A percentile compares a stretch with the other conserved stretches of the same genome.
Conservation (phyloP, 1,140 invertebrate genomes). For the Anthonomus grandis region DNA sequence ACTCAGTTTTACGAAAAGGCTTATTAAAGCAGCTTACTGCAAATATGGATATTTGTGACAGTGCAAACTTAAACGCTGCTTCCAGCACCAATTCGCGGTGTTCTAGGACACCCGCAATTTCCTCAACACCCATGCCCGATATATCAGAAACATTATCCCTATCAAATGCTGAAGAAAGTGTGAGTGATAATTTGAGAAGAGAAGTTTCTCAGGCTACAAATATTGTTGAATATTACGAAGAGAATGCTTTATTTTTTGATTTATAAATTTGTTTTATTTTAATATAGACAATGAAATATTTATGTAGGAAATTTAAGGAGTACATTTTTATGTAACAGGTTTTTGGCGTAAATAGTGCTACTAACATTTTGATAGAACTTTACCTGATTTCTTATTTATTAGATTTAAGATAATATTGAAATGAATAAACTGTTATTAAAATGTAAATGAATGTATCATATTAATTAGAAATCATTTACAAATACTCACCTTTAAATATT, state of each 20-base stretch:
- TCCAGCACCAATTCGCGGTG: neutral
- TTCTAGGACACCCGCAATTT: neutral
- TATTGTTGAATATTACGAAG: neutral
- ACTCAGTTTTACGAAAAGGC: slow-evolving; percentile 1
- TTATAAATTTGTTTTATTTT: neutral
- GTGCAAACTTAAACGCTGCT: neutral
- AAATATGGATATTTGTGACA: neutral
- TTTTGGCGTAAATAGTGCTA: too few relatives aligned
- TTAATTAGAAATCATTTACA: too few relatives aligned
- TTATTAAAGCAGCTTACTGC: neutral
- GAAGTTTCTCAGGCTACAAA: neutral
- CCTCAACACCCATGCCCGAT: neutral
- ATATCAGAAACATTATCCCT: neutral
- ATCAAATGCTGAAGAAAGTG: neutral
- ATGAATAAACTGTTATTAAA: too few relatives aligned
- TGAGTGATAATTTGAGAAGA: too few relatives aligned
- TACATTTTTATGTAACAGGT: too few relatives aligned
- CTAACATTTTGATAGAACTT: too few relatives aligned
- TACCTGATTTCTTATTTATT: too few relatives aligned
- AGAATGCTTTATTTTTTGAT: neutral
- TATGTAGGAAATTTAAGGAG: too few relatives aligned
- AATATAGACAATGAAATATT: too few relatives aligned
- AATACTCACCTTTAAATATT: too few relatives aligned
- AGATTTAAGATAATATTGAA: too few relatives aligned
- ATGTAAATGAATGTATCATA: too few relatives aligned